Base-by-base conservation (phyloP, 2,113 vertebrate species). In the Takifugu bimaculatus region DNA sequence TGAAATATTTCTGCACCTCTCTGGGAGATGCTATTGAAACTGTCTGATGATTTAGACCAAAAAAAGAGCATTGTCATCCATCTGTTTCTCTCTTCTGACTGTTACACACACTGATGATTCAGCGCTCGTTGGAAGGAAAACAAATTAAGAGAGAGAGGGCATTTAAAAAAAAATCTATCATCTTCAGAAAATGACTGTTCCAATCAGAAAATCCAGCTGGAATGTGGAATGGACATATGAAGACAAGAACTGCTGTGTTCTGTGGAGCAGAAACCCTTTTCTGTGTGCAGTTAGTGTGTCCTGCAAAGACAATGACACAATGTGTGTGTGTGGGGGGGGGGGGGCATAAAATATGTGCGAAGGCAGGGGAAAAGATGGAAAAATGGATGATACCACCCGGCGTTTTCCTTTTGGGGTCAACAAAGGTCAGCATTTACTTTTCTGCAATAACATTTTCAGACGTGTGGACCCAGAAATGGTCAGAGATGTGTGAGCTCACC, bases 401-500 rank as follows among this genome's bases (percentile, higher is more conserved):
- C 11, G 7, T 39, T 10, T 39, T 39, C 7, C 35, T 39, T 39
- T 10, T 2, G 3, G 11, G 35, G 35, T 39, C 35, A 39, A 39
- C 7, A 10, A 39, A 39, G 1, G 7, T 11, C 11, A 39, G 11
- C 35, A 39, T 32, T 32, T 4, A 39, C 52, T 48, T 20, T 9
- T 50, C 10, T 44, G 11, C 0, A 6, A 65, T 44, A 43, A 43
- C 42, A 7, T 52, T 58, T 47, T 13, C n/a, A 5, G 26, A 14
- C 20, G 48, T 45, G 59, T 29, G 9, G 2, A 12, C 29, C 6
- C 15, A 43, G 44, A 27, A 10, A 28, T 9, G 10, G 15, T 35
- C 14, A 35, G 27, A 14, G 1, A 7, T 26, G 45, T 13, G 5
- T 26, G 10, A 6, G 85, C 96, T 66, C 91, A 99, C 97, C 97